Percentiles rank a stretch among this genome's conserved stretches.
Evolutionary conservation across 2,113 vertebrate species (phyloP).

Genomic region (Phylloscopus whistleri): DNA sequence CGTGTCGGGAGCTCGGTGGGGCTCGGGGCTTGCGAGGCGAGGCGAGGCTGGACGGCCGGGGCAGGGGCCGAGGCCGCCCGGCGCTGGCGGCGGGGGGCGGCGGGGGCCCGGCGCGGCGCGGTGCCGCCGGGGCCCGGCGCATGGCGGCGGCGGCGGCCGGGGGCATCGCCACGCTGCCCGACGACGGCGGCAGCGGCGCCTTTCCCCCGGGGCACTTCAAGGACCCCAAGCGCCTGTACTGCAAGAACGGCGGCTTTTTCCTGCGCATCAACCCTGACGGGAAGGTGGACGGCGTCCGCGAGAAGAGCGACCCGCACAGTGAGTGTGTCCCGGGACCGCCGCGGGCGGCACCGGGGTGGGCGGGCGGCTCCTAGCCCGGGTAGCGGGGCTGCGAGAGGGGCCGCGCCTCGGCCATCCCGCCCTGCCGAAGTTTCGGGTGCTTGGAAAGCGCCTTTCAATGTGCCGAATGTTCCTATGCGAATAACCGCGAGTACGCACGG

Average conservation of each 20-base stretch:
- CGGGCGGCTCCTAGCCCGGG: not conserved
- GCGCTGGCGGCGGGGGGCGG: too few relatives aligned
- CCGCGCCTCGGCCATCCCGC: not conserved
- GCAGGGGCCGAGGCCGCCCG: too few relatives aligned
- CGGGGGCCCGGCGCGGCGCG: not conserved
- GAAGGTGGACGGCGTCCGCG: constrained; percentile 89
- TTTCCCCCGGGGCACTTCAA: constrained; percentile 89
- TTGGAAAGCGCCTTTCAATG: not conserved
- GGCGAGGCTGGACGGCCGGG: too few relatives aligned
- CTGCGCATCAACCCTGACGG: constrained; percentile 90
- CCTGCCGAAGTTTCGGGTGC: not conserved
- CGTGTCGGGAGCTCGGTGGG: not conserved
- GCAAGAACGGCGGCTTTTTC: constrained; percentile 96
- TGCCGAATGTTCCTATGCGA: rapidly evolving
- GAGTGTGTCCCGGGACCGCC: constrained; percentile 51
- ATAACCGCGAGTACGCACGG: too few relatives aligned
- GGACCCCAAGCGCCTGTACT: constrained; percentile 94
- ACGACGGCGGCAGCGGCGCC: constrained; percentile 79
- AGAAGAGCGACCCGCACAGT: constrained; percentile 94
- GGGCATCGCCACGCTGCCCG: constrained; percentile 83
- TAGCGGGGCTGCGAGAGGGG: not conserved
- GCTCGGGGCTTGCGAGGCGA: not conserved
- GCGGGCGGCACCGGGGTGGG: not conserved
- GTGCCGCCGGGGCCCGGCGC: not conserved
- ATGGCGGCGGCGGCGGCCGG: constrained; percentile 68